Evolutionary conservation across 2,113 vertebrate species (phyloP).

Genomic region (Vombatus ursinus): DNA sequence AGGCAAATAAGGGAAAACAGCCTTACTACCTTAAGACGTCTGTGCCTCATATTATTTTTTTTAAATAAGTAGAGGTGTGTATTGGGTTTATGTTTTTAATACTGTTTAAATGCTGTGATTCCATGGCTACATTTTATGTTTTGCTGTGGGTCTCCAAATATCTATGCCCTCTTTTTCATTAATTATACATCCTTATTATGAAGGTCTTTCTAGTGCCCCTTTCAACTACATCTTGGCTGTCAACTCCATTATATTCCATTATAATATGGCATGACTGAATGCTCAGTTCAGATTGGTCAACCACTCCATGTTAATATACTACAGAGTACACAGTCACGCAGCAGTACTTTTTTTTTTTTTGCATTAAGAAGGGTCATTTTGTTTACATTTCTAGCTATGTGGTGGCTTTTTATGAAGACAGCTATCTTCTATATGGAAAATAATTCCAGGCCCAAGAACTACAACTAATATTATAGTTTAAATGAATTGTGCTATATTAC

Average conservation of each 20-base stretch:
- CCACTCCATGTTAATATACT: constrained; percentile 67
- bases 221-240: constrained; percentile 76
- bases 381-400: constrained; percentile 53
- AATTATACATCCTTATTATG: constrained; percentile 70
- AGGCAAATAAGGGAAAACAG: constrained; percentile 73
- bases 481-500: constrained; percentile 49
- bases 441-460: constrained; percentile 68
- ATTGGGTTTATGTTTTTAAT: constrained; percentile 66
- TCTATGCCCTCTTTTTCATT: constrained; percentile 69
- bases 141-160: constrained; percentile 75
- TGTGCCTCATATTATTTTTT: constrained; percentile 62
- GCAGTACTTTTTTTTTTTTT: constrained; percentile 50
- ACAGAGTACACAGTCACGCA: constrained; percentile 61
- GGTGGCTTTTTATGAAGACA: constrained; percentile 56
- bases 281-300: constrained; percentile 67
- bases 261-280: constrained; percentile 69
- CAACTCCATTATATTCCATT: constrained; percentile 73
- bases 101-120: constrained; percentile 52
- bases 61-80: constrained; percentile 67
- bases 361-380: constrained; percentile 72
- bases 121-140: constrained; percentile 70
- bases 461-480: constrained; percentile 13
- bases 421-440: constrained; percentile 39
- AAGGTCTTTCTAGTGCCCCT: constrained; percentile 70
- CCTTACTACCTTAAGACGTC: constrained; percentile 66